Base-by-base conservation (phyloP, 2,888 invertebrate genomes). In the Brachynemurus nebulosus region DNA sequence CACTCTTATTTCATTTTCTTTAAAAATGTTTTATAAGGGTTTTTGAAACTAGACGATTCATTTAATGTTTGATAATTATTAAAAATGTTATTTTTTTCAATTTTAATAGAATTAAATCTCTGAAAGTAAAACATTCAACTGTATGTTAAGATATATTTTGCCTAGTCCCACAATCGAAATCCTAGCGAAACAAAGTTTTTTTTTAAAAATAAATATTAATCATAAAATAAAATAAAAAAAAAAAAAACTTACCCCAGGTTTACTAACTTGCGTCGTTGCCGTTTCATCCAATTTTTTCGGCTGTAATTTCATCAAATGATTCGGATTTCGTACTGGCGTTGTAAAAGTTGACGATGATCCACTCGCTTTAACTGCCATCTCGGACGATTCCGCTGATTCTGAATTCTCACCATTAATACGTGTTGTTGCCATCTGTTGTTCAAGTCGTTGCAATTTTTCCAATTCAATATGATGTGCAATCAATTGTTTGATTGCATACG, bases 391-490 rank as follows among this genome's bases (percentile, higher is more conserved):
- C n/a, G 37, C 20, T 17, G 21, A 14, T 3, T 7, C n/a, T n/a
- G 12, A 12, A 19, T 19, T 20, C 35, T 20, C 23, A 27, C 51
- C 36, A n/a, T n/a, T n/a, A 9, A 30, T 12, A 20, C 37, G 40
- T 11, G 37, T 27, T 23, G 42, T 18, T 44, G 43, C 20, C 51
- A 48, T 49, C 3, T 52, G 33, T 21, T 38, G 42, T 43, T 33
- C 57, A 38, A 64, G 68, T 40, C 80, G 66, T 42, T 83, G 65
- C 59, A 91, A 80, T 55, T 78, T 74, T 60, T 86, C 88, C 35
- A 83, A 56, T 52, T 88, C 86, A 46, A 90, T 79, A 67, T 91
- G 89, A 40, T 84, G 71, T 0, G 86, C 75, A 45, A 93, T 76
- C 35, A 90, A 68, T 58, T 92, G 91, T 47, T 84, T 77, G 16